Evolutionary conservation across 2,888 invertebrate genomes (phyloP), one percentile per base, ranked within the genome.

Genomic region (Celastrina argiolus): DNA sequence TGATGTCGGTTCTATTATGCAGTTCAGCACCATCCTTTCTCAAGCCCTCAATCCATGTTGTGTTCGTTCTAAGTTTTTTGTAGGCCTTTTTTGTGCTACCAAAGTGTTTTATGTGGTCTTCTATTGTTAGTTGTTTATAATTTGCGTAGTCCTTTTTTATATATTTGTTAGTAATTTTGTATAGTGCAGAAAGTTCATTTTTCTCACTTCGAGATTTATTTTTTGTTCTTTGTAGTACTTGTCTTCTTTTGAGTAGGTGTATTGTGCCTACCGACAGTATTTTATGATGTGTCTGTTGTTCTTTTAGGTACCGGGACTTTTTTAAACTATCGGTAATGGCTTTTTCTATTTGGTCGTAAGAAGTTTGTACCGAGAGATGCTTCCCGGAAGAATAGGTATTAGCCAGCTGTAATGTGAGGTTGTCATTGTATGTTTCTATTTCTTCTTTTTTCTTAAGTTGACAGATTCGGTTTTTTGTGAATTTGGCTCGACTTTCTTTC

Each of bases 41-140:
- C 18, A 73, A n/a, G n/a, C 70, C 66, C 39, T 70, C 69, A 31
- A 71, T 70, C 71, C 71, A 70, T 2, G 67, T 66, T 63, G 51
- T 68, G n/a, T 67, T 66, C 12, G 70, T 69, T 65, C 34, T 67
- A 6, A 73, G 69, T 59, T 70, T 65, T 45, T 69, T 70, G n/a
- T 64, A 68, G 2, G 69, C 68, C 28, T 66, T 70, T 51, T 70
- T 69, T 34, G 64, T 63, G 41, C 69, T 68, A 0, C 69, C 67
- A 1, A 61, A 45, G 14, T 5, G 22, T 8, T 59, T 2, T 28
- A 70, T 31, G 63, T 70, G 65, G 56, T n/a, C 65, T 61, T 66
- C 65, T 63, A 70, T 65, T 1, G 22, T 66, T 22, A 66, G 22
- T 42, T 22, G 18, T 66, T 68, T 69, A 18, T 69, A 59, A 16